phyloP scores from a whole-genome alignment of 2,797 vertebrate genomes.

The Psittacula echo region DNA sequence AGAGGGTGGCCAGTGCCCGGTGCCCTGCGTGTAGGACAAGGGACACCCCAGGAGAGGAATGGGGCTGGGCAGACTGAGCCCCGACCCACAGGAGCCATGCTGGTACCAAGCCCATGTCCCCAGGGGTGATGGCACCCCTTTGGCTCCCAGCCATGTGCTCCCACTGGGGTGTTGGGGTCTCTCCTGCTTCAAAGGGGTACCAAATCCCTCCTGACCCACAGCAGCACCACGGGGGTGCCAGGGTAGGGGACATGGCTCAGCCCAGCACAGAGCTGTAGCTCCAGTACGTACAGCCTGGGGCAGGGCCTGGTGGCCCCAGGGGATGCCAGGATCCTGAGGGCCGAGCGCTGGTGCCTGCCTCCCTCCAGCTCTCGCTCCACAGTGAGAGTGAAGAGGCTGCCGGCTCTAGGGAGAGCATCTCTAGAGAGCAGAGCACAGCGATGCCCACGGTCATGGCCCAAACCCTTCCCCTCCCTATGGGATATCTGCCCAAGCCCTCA shows the following conservation, averaged over 20 bases:
- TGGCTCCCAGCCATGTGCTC: background rate
- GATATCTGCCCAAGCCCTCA: background rate
- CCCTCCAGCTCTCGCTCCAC: slow-evolving; percentile 66
- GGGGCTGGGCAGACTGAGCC: background rate
- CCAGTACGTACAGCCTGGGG: background rate
- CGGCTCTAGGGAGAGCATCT: slow-evolving; percentile 45
- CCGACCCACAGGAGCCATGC: accelerated
- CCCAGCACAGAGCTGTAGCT: background rate
- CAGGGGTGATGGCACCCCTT: background rate
- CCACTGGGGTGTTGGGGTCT: background rate
- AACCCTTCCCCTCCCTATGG: accelerated
- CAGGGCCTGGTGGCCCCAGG: background rate
- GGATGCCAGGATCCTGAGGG: slow-evolving; percentile 68
- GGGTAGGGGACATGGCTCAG: accelerated
- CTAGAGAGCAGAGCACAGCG: background rate
- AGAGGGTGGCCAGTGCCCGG: background rate
- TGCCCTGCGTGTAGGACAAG: slow-evolving; percentile 57
- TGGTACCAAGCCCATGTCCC: background rate
- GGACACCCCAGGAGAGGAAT: background rate
- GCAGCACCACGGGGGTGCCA: accelerated
- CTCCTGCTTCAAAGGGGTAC: background rate
- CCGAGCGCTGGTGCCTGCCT: background rate
- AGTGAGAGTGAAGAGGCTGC: slow-evolving; percentile 81
- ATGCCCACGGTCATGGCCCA: background rate
- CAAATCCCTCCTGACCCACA: accelerated